Conservation (phyloP, 2,888 invertebrate species). For the Cryptus viduatorius region DNA sequence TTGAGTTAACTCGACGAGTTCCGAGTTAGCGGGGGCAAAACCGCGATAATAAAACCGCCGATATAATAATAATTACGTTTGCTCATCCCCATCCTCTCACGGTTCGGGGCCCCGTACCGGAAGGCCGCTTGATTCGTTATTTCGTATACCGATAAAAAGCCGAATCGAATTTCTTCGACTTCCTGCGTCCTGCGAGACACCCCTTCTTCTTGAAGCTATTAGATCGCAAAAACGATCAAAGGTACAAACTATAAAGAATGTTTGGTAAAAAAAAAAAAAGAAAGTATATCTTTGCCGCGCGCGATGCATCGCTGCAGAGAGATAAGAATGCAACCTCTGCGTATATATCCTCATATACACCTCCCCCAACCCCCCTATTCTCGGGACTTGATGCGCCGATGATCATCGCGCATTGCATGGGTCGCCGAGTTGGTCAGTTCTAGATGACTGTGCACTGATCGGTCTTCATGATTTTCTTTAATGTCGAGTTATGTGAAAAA, state of each 20-base stretch:
- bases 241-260: conserved; percentile 21
- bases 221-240: no score
- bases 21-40: conserved; percentile 40
- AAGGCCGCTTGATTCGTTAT: conserved; percentile 26
- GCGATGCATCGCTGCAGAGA: not conserved
- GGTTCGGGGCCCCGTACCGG: no score
- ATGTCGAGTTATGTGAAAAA: conserved; percentile 71
- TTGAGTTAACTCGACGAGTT: conserved; percentile 48
- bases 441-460: conserved; percentile 74
- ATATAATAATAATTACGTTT: conserved; percentile 16
- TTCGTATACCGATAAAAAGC: not conserved
- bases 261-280: conserved; percentile 21
- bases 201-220: no score
- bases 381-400: conserved; percentile 17
- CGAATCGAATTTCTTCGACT: not conserved
- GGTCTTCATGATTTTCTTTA: conserved; percentile 71
- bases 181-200: no score
- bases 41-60: conserved; percentile 42
- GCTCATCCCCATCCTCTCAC: conserved; percentile 40
- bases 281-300: not conserved
- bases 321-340: conserved; percentile 40
- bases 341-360: not conserved
- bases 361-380: conserved; percentile 4
- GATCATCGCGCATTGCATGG: conserved; percentile 10
- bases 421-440: conserved; percentile 31